Conservation (phyloP, 2,113 vertebrate species). For the Elephas maximus region DNA sequence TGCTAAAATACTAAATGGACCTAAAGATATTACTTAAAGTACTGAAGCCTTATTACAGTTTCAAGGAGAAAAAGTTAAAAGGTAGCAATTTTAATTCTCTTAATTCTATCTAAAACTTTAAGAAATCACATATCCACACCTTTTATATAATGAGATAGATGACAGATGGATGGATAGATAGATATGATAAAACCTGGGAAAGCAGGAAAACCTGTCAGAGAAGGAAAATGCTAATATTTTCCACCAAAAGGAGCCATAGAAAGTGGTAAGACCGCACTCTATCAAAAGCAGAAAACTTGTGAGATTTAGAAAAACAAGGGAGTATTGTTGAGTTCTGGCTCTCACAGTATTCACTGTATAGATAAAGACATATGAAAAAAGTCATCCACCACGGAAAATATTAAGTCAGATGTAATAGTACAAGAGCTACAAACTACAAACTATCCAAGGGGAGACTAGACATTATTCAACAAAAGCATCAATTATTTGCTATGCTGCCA, state of each 20-base stretch:
- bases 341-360: no score
- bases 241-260: no score
- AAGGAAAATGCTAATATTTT: no score
- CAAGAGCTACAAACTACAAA: background rate
- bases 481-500: background rate
- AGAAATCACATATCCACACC: background rate
- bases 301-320: no score
- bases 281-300: no score
- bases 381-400: background rate
- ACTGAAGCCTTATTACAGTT: background rate
- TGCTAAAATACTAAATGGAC: background rate
- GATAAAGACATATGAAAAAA: background rate
- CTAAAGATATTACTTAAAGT: background rate
- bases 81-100: background rate
- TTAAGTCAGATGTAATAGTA: background rate
- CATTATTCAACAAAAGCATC: background rate
- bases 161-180: no score
- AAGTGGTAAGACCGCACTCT: no score
- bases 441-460: background rate
- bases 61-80: conserved; percentile 16
- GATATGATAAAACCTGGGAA: no score
- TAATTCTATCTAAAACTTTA: background rate
- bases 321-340: no score
- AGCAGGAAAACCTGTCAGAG: no score
- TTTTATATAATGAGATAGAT: background rate